Conservation (phyloP, 2,113 vertebrate species). For the Donacobius atricapilla region DNA sequence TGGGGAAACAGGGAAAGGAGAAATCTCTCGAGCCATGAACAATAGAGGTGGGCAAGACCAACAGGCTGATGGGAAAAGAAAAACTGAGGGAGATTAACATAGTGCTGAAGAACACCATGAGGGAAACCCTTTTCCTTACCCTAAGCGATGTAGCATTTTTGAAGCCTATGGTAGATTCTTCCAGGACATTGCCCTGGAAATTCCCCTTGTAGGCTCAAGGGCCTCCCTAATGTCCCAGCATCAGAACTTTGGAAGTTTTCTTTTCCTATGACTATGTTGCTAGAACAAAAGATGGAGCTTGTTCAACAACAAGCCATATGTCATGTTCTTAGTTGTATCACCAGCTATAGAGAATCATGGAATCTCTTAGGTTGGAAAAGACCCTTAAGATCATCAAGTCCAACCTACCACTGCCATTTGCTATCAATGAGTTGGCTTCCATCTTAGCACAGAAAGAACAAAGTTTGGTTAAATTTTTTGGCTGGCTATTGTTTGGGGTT, state of each 20-base stretch:
- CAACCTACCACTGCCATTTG: not conserved
- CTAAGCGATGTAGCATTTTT: not conserved
- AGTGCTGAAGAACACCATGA: not conserved
- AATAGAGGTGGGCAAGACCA: not conserved
- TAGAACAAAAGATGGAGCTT: not conserved
- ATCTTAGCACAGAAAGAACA: not conserved
- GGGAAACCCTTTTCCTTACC: not conserved
- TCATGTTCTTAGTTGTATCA: not conserved
- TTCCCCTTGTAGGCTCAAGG: not conserved
- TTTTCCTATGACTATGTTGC: not conserved
- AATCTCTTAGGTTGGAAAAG: not conserved
- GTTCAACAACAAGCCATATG: not conserved
- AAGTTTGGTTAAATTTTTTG: not conserved
- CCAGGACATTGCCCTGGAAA: not conserved
- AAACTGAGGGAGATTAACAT: not conserved
- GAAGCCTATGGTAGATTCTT: not conserved
- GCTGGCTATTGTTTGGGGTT: not conserved
- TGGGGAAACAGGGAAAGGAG: not conserved
- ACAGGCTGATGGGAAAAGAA: not conserved
- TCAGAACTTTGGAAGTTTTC: not conserved
- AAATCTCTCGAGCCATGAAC: not conserved
- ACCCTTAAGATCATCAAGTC: not conserved
- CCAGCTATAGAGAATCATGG: not conserved
- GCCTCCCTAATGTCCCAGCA: not conserved
- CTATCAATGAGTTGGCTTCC: not conserved